Evolutionary conservation across 2,797 vertebrate species (phyloP), one percentile per base, ranked within the genome.

Genomic region (Anniella stebbinsi): DNA sequence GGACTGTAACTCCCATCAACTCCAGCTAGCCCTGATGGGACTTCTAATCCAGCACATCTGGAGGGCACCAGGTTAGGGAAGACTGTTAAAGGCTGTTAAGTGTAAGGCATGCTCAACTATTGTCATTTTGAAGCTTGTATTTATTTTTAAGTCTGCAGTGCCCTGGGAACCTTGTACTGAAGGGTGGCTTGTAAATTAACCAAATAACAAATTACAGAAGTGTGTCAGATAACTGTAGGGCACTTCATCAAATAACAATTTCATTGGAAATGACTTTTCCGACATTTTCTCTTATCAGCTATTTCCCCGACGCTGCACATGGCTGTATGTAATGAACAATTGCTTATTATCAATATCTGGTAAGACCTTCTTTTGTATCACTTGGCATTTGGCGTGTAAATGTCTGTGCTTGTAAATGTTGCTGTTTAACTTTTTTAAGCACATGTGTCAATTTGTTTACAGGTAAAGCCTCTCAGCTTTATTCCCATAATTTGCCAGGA

Each of bases 271-370:
- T 38, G 36, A 12, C 2, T 25, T 48, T 86, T 30, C 10, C 41
- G 9, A 86, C 23, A 17, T 86, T 17, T 81, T 94, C 87, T 92
- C 89, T 91, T 90, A 87, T 88, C 96, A 99, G 99, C 98, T 99
- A 1, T 99, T 99, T 93, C 99, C 99, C 89, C 98, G 99, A 92
- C 97, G 99, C 93, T 99, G 99, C 96, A 99, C 99, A 0, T 99
- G 99, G 99, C 96, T 99, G 38, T 99, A 99, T 73, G 99, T 99
- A 93, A 99, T 99, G 99, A 99, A 99, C 97, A 99, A 98, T 87
- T 98, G 98, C 96, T 98, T 99, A 83, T 97, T 99, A 51, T 99
- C 99, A 63, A 98, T 99, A 98, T 99, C 99, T 93, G 99, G 99
- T 99, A 97, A 97, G 98, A 96, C 81, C 80, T 95, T 89, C 80